These are phyloP conservation scores for Clinocottus analis DNA, from an alignment of 2,113 vertebrate species.

Conservation along the genomic window DNA sequence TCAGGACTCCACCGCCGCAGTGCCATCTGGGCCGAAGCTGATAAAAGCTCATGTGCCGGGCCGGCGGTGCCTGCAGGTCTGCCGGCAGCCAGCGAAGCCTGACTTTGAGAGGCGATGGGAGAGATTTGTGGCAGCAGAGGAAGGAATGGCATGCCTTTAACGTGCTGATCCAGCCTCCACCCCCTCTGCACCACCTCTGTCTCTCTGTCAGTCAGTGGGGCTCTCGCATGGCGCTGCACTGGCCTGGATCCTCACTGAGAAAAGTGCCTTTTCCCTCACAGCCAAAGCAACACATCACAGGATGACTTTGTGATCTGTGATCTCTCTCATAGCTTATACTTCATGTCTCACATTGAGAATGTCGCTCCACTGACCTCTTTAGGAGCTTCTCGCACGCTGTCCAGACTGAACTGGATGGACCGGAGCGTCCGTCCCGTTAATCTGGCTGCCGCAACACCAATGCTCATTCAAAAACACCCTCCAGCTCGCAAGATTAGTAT, in stretches of 20 bases:
- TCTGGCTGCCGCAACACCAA: not conserved
- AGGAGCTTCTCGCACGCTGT: not conserved
- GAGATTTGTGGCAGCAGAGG: slow-evolving; percentile 70
- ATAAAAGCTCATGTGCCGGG: slow-evolving; percentile 84
- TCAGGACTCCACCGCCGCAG: slow-evolving; percentile 67
- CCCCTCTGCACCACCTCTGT: slow-evolving; percentile 40
- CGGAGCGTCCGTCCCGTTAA: not conserved
- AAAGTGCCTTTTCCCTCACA: slow-evolving; percentile 33
- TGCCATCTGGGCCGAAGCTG: slow-evolving; percentile 82
- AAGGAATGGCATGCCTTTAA: slow-evolving; percentile 68
- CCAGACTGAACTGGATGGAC: slow-evolving; percentile 1
- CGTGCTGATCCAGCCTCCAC: slow-evolving; percentile 67
- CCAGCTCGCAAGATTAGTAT: not conserved
- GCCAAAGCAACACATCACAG: slow-evolving; percentile 24
- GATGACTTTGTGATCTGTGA: slow-evolving; percentile 16
- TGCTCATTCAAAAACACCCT: not conserved
- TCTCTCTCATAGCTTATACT: slow-evolving; percentile 21
- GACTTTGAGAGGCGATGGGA: slow-evolving; percentile 78
- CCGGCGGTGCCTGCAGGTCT: slow-evolving; percentile 77
- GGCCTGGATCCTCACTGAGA: slow-evolving; percentile 34
- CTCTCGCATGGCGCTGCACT: slow-evolving; percentile 33
- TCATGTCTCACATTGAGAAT: slow-evolving; percentile 10
- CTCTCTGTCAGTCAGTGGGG: slow-evolving; percentile 57
- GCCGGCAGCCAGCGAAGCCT: slow-evolving; percentile 73
- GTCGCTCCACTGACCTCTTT: not conserved